Percentiles rank a stretch among this genome's conserved stretches.
These are phyloP conservation scores for Montipora foliosa DNA, from an alignment of 64 coral and sea anemone genomes.

Conservation along the genomic window DNA sequence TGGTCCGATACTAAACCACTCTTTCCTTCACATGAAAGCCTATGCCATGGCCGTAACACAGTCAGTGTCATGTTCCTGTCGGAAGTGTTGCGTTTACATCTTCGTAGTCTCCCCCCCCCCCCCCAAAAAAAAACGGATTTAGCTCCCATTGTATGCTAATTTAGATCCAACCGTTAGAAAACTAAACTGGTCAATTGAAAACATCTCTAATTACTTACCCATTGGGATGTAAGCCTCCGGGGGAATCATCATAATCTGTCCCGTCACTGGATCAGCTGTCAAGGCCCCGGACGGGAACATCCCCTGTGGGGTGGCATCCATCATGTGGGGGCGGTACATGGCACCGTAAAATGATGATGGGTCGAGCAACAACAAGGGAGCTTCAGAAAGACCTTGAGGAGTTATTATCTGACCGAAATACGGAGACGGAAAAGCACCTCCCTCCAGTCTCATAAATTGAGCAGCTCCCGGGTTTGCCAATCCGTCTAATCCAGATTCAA, in stretches of 20 bases:
- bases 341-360: conserved; percentile 29
- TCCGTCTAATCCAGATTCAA: conserved; percentile 2
- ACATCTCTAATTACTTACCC: conserved; percentile 9
- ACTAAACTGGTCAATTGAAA: neutral
- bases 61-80: too few species aligned
- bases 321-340: conserved; percentile 63
- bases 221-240: conserved; percentile 55
- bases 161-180: neutral
- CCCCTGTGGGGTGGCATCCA: conserved; percentile 55
- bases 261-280: conserved; percentile 58
- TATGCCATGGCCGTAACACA: too few species aligned
- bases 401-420: conserved; percentile 19
- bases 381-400: conserved; percentile 21
- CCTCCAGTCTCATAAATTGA: conserved; percentile 43
- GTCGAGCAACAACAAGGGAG: conserved; percentile 37
- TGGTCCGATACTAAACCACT: too few species aligned
- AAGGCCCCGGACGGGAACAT: conserved; percentile 33
- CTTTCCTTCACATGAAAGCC: too few species aligned
- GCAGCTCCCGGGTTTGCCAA: neutral
- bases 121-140: neutral
- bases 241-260: conserved; percentile 52
- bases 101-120: too few species aligned
- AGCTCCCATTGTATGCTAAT: neutral
- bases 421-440: conserved; percentile 14
- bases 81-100: too few species aligned